Evolutionary conservation across 2,888 invertebrate species (phyloP), one percentile per base, ranked within the genome.

Genomic region (Deroplatys truncata): DNA sequence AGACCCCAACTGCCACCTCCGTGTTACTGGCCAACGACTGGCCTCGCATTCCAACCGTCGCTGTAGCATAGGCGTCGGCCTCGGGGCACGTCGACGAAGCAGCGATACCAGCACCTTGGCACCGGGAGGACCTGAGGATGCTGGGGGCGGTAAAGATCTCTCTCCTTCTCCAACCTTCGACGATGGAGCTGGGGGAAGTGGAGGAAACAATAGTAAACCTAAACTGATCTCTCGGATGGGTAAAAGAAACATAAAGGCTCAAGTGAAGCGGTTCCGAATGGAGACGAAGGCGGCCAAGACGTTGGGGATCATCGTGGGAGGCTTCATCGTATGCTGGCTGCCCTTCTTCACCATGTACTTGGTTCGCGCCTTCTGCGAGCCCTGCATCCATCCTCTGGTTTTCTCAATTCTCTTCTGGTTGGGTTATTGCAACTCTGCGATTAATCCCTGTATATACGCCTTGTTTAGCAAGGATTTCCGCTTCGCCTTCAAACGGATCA

Each of bases 231-330:
- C 94, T 0, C 95, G 96, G 92, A 97, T 98, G 97, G 98, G 98
- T 49, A 97, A 97, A 92, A 95, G 98, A 90, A 98, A 98, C 93
- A 97, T 98, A 91, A 98, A 98, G 93, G 97, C 98, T 7, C 96
- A 91, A 92, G 98, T 98, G 91, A 98, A 98, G 93, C 96, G 98
- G 86, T 98, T 98, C 93, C 96, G 97, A 8, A 98, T 98, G 97
- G 99, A 99, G 93, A 98, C 98, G 0, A 99, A 99, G 94, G 99
- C 99, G 0, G 98, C 99, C 2, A 99, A 99, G 93, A 99, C 99
- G 0, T 94, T 99, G 88, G 99, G 98, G 90, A 98, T 99, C 91
- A 99, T 99, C 91, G 99, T 99, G 7, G 99, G 99, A 1, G 98
- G 98, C 85, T 99, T 99, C 94, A 98, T 99, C 89, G 96, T 97